Percentiles rank a stretch among this genome's conserved stretches.
phyloP scores from a whole-genome alignment of 2,113 vertebrate species.

The Alethe castanea region DNA sequence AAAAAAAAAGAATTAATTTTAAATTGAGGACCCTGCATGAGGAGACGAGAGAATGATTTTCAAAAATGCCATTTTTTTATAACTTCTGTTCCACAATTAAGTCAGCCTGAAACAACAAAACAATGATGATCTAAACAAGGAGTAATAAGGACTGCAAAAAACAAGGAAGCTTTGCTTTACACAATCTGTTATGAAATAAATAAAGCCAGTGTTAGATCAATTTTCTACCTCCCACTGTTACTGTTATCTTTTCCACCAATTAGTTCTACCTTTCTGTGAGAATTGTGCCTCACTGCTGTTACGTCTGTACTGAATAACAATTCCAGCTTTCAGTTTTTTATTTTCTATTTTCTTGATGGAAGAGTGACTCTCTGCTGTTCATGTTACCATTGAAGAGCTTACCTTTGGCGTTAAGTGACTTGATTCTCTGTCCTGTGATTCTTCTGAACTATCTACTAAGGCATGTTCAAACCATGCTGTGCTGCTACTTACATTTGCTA shows the following conservation, averaged over 20 bases:
- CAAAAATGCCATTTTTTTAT: background rate
- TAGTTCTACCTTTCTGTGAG: background rate
- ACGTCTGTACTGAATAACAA: background rate
- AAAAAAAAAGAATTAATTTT: background rate
- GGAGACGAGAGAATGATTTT: background rate
- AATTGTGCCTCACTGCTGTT: background rate
- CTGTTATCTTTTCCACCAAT: background rate
- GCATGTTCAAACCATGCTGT: fast-evolving
- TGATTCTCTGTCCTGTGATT: background rate
- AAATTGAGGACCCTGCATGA: background rate
- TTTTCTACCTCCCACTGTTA: background rate
- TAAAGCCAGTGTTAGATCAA: background rate
- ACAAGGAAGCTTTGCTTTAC: background rate
- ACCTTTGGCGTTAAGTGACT: background rate
- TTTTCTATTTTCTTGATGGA: background rate
- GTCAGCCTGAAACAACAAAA: background rate
- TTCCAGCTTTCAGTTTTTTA: background rate
- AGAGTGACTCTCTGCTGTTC: background rate
- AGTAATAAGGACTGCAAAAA: background rate
- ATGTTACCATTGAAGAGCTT: background rate
- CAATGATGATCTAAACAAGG: background rate
- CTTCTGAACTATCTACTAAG: background rate
- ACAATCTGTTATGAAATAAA: background rate
- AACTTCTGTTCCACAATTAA: background rate
- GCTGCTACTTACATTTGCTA: fast-evolving